Base-by-base conservation (phyloP, 2,888 invertebrate species). In the Ormyrus rosae region DNA sequence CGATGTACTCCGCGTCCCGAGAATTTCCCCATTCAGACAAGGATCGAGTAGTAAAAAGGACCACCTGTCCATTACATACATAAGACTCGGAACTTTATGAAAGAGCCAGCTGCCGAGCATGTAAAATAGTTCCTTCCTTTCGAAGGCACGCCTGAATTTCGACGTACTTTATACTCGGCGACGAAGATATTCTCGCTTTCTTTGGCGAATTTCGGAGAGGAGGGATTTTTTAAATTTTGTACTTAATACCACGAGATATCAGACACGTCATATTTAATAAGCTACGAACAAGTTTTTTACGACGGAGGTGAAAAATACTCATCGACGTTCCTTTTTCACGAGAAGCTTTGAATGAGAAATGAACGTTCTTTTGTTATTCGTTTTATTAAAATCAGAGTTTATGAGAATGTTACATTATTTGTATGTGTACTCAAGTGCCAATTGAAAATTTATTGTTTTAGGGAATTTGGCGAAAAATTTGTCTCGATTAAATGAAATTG, bases 161-260 rank as follows among this genome's bases (percentile, higher is more conserved):
- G 60, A n/a, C 56, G 50, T 46, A n/a, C 9, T 45, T 34, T 11
- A n/a, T 11, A n/a, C n/a, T 53, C 9, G 19, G 34, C 34, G 34
- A 34, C 58, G 74, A 7, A 19, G 56, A 53, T 50, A 34, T 64
- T 45, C 53, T 50, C 64, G n/a, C 55, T 10, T 55, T 10, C 34
- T 60, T 56, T 6, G 55, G 46, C 55, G 53, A 34, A 34, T 34
- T 34, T 34, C 34, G 34, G 6, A n/a, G 50, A 5, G 50, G 7
- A 53, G 4, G 50, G 50, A 60, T 73, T 81, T 81, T 74, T 70
- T 74, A 58, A 81, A 74, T 81, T 81, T 78, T 81, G 78, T 81
- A 81, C 81, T 81, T 81, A 78, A 81, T 19, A 67, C 34, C 51
- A 78, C 50, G 19, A 64, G 48, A 60, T 46, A 53, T 74, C 65